These are phyloP conservation scores for Drosophila mimica DNA, from an alignment of 2,888 invertebrate genomes.

Conservation along the genomic window DNA sequence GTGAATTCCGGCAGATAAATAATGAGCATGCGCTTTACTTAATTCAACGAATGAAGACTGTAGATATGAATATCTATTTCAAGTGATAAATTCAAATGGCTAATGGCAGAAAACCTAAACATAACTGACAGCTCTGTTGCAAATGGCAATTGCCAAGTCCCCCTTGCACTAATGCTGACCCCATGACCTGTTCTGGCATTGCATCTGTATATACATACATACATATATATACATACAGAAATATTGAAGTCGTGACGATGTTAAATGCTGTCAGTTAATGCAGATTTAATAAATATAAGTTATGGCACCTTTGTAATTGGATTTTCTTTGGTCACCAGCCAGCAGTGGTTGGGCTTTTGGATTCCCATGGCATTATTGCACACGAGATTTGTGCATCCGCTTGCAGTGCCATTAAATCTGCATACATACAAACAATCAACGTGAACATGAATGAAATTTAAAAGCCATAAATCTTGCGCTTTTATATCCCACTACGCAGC, in stretches of 20 bases:
- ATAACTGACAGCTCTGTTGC: conserved; percentile 4
- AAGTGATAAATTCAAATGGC: not conserved
- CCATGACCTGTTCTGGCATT: conserved; percentile 14
- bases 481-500: conserved; percentile 52
- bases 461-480: conserved; percentile 71
- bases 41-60: not conserved
- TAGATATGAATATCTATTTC: not conserved
- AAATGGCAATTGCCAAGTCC: not conserved
- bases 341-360: conserved; percentile 5
- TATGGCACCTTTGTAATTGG: conserved; percentile 57
- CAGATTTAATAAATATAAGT: conserved; percentile 46
- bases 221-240: not conserved
- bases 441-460: conserved; percentile 68
- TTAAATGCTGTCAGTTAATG: conserved; percentile 20
- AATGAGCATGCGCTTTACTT: not conserved
- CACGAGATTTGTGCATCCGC: conserved; percentile 65
- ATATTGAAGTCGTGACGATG: conserved; percentile 44
- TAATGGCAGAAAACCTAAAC: not conserved
- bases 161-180: conserved; percentile 6
- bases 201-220: not conserved
- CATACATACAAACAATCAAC: conserved; percentile 45
- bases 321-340: conserved; percentile 43
- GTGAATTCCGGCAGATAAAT: not conserved
- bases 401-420: conserved; percentile 25
- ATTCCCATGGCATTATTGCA: conserved; percentile 40